Percentiles rank a stretch among this genome's conserved stretches.
Conservation (phyloP, 2,797 vertebrate genomes). For the Lacerta viridis region DNA sequence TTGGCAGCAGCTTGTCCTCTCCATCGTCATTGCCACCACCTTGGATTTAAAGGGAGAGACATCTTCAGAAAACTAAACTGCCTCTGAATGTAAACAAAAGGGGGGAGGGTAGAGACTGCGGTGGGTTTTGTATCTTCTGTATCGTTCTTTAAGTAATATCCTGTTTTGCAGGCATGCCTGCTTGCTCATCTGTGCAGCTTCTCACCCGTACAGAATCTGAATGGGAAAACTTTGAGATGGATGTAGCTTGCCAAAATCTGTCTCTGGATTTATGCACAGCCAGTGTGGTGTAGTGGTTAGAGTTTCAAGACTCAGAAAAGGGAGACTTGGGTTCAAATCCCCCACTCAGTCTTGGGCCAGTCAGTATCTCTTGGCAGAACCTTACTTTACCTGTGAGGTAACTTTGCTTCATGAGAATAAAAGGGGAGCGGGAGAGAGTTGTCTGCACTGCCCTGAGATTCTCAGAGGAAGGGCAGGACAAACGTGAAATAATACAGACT, state of each 20-base stretch:
- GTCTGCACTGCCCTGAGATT: background rate
- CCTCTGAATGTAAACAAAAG: background rate
- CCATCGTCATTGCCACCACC: conserved; percentile 58
- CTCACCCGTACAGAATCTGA: background rate
- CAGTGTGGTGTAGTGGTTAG: background rate
- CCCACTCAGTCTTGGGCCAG: background rate
- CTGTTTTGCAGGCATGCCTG: background rate
- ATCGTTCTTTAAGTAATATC: background rate
- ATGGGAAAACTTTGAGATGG: background rate
- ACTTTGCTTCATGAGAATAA: background rate
- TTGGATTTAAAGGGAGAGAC: conserved; percentile 52
- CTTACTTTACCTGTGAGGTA: background rate
- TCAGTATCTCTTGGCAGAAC: background rate
- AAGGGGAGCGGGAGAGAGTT: background rate
- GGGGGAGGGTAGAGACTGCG: background rate
- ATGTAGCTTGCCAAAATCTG: background rate
- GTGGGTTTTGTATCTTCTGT: background rate
- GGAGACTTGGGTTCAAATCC: background rate
- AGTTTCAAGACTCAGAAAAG: background rate
- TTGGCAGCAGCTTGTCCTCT: conserved; percentile 61
- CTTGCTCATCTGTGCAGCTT: background rate
- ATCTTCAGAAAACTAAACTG: background rate
- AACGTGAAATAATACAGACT: background rate
- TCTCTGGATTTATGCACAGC: background rate
- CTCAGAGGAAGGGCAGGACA: background rate